Evolutionary conservation across 1,140 invertebrate species (phyloP).

Genomic region (Drosophila micromelanica): DNA sequence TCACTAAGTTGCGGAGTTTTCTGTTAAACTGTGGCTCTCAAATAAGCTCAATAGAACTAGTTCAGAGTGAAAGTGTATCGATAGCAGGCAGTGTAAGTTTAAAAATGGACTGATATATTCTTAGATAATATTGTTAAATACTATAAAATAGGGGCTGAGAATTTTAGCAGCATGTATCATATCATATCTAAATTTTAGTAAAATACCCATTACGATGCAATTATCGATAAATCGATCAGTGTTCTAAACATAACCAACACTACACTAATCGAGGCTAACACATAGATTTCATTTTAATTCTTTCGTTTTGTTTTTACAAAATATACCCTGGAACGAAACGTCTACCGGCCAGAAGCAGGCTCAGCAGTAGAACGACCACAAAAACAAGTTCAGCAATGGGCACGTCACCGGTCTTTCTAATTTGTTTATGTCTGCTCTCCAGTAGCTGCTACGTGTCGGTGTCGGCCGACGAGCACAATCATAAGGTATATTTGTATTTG

Average conservation of each 20-base stretch:
- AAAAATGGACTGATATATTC: neutral
- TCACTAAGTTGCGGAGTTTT: slow-evolving; percentile 27
- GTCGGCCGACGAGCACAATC: slow-evolving; percentile 68
- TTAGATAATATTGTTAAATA: neutral
- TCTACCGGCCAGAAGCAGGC: slow-evolving; percentile 27
- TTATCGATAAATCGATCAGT: neutral
- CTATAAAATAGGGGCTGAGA: neutral
- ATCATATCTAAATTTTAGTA: neutral
- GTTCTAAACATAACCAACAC: slow-evolving; percentile 26
- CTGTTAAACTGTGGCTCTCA: slow-evolving; percentile 27
- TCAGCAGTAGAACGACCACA: slow-evolving; percentile 19
- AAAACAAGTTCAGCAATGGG: slow-evolving; percentile 26
- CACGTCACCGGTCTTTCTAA: slow-evolving; percentile 35
- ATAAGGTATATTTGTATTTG: slow-evolving; percentile 52
- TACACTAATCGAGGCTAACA: slow-evolving; percentile 19
- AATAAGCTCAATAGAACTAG: slow-evolving; percentile 1
- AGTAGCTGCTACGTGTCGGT: slow-evolving; percentile 74
- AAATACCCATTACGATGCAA: neutral
- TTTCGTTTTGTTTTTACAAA: slow-evolving; percentile 37
- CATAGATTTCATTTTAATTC: slow-evolving; percentile 42
- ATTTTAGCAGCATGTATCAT: too few relatives aligned
- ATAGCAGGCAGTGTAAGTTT: neutral
- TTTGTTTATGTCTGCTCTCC: slow-evolving; percentile 72
- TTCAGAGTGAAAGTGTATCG: slow-evolving; percentile 4
- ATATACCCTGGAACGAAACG: slow-evolving; percentile 32